phyloP scores from a whole-genome alignment of 2,888 invertebrate species.

The Neoaliturus tenellus region DNA sequence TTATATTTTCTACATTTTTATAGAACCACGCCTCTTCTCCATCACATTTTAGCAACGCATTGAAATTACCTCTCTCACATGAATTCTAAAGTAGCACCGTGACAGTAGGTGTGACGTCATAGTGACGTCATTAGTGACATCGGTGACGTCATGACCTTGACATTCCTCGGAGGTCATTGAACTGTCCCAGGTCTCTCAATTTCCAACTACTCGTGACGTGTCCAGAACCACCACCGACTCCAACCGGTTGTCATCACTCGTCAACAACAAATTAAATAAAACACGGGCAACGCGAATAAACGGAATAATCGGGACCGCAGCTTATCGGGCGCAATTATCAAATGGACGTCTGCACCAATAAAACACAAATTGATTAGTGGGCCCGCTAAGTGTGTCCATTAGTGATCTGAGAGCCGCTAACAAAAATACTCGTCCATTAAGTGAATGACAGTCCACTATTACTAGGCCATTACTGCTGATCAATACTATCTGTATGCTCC shows the following conservation, averaged over 20 bases:
- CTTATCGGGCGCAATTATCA: slow-evolving; percentile 54
- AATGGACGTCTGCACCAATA: slow-evolving; percentile 55
- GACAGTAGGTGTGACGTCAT: too few species aligned
- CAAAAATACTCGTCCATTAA: slow-evolving; percentile 56
- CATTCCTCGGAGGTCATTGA: too few species aligned
- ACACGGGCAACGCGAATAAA: not conserved
- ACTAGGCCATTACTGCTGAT: slow-evolving; percentile 25
- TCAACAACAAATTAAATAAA: slow-evolving; percentile 14
- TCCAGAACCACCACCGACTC: not conserved
- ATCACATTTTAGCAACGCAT: too few species aligned
- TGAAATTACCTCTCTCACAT: too few species aligned
- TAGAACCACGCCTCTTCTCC: too few species aligned
- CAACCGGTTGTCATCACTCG: not conserved
- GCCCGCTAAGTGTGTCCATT: slow-evolving; percentile 53
- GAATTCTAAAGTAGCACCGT: too few species aligned
- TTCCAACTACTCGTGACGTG: too few species aligned
- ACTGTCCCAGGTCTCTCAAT: too few species aligned
- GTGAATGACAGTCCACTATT: slow-evolving; percentile 51
- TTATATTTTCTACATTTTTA: too few species aligned
- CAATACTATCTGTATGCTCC: slow-evolving; percentile 23
- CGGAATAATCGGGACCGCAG: not conserved
- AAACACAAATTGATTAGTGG: slow-evolving; percentile 55
- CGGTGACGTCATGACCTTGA: too few species aligned
- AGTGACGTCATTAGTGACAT: too few species aligned
- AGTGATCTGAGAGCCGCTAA: slow-evolving; percentile 15